Evolutionary conservation across 2,797 vertebrate species (phyloP).

Genomic region (Xenopus petersii): DNA sequence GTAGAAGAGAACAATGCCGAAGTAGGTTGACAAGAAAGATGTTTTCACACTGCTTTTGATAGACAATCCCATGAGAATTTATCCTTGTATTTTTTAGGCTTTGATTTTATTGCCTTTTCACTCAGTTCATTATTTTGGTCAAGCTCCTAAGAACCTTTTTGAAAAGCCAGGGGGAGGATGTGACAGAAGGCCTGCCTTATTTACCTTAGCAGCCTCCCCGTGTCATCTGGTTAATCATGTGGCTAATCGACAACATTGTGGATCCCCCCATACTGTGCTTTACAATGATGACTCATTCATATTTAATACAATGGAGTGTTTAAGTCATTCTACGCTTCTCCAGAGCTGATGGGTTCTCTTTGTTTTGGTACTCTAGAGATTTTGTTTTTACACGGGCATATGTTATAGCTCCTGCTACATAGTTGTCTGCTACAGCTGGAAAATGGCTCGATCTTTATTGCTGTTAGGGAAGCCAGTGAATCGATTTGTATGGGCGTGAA

Average conservation of each 20-base stretch:
- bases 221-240: constrained; percentile 98
- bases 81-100: constrained; percentile 59
- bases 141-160: constrained; percentile 60
- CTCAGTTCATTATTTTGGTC: constrained; percentile 73
- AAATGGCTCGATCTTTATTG: constrained; percentile 52
- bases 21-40: constrained; percentile 57
- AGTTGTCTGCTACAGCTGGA: constrained; percentile 86
- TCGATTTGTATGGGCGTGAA: constrained; percentile 57
- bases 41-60: constrained; percentile 57
- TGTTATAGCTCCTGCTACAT: constrained; percentile 80
- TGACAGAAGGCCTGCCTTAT: constrained; percentile 94
- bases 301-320: constrained; percentile 93
- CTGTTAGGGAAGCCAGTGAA: constrained; percentile 54
- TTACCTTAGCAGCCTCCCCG: constrained; percentile 85
- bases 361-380: constrained; percentile 78
- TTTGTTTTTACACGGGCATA: constrained; percentile 79
- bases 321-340: constrained; percentile 88
- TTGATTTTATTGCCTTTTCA: constrained; percentile 71
- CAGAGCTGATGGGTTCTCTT: constrained; percentile 82
- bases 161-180: constrained; percentile 72
- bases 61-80: constrained; percentile 50
- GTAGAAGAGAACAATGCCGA: constrained; percentile 50
- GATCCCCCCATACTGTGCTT: constrained; percentile 71
- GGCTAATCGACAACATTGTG: constrained; percentile 85
- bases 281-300: constrained; percentile 91